Evolutionary conservation across 1,140 invertebrate species (phyloP), one percentile per base, ranked within the genome.

Genomic region (Chlorops oryzae): DNA sequence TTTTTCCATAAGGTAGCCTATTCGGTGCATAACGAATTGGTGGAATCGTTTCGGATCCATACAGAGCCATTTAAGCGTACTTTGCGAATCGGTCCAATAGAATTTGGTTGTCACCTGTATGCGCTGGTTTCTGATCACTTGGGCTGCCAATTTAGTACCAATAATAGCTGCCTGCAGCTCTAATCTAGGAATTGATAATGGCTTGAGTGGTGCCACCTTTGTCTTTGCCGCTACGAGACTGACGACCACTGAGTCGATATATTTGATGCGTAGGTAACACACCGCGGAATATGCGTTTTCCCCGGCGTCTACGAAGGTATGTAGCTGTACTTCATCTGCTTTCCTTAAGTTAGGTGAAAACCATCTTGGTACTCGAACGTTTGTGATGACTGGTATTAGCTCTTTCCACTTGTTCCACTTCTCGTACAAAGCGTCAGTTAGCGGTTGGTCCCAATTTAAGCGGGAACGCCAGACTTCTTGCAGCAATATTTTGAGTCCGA

Each of bases 121-220:
- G n/a, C n/a, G n/a, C n/a, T n/a, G n/a, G n/a, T n/a, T n/a, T n/a
- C n/a, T n/a, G n/a, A n/a, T n/a, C n/a, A n/a, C n/a, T n/a, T n/a
- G n/a, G n/a, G n/a, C n/a, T n/a, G 39, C n/a, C 13, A 41, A 21
- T 41, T 21, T 41, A 21, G 20, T 21, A 13, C 39, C 5, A 22
- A 56, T n/a, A 13, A 41, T 3, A 3, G 58, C 52, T 15, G 47
- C 53, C 20, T 55, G 57, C 17, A 63, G 44, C 37, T 60, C 63
- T 12, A 65, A 39, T 0, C 61, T 52, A 2, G 58, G 63, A 35
- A 63, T 62, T 0, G 49, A 54, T 2, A 50, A 40, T 3, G 56
- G 0, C 22, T 51, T 57, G 23, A 60, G 10, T 12, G 61, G 63
- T n/a, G 59, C 56, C 15, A 62, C 63, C 21, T 52, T 58, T 4